These are phyloP conservation scores for Drosophila pseudoobscura DNA, from an alignment of 1,140 invertebrate species.

Conservation along the genomic window DNA sequence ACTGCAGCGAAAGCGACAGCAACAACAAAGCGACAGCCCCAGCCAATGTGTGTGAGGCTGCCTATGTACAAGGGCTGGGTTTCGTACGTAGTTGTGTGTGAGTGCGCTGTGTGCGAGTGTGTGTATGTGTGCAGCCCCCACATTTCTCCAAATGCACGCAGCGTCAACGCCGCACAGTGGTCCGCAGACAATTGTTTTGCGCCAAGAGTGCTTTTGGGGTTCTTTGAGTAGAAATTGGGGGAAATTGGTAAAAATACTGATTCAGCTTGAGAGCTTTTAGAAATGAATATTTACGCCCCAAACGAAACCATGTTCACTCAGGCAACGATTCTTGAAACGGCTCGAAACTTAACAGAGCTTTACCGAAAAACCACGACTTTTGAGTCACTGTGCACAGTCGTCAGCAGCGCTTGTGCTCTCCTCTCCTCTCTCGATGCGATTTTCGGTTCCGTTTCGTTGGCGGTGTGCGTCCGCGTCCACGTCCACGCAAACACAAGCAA, in stretches of 20 bases:
- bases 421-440: constrained; percentile 52
- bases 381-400: constrained; percentile 8
- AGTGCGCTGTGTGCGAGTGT: constrained; percentile 16
- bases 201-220: too few relatives aligned
- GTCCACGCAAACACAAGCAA: constrained; percentile 62
- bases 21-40: constrained; percentile 21
- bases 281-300: neutral
- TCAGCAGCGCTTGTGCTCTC: constrained; percentile 5
- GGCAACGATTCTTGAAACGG: neutral
- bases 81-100: constrained; percentile 16
- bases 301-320: too few relatives aligned
- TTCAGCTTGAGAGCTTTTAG: too few relatives aligned
- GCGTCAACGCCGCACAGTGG: constrained; percentile 47
- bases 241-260: neutral
- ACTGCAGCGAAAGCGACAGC: constrained; percentile 53
- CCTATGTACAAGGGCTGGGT: constrained; percentile 63
- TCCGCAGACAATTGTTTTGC: neutral
- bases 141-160: constrained; percentile 77
- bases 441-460: constrained; percentile 62
- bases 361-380: neutral
- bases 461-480: constrained; percentile 29
- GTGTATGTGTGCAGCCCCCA: constrained; percentile 66
- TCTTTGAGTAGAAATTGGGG: neutral
- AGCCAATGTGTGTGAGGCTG: constrained; percentile 77
- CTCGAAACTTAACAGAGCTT: neutral